Evolutionary conservation across 2,888 invertebrate genomes (phyloP).

Genomic region (Dendrolimus houi): DNA sequence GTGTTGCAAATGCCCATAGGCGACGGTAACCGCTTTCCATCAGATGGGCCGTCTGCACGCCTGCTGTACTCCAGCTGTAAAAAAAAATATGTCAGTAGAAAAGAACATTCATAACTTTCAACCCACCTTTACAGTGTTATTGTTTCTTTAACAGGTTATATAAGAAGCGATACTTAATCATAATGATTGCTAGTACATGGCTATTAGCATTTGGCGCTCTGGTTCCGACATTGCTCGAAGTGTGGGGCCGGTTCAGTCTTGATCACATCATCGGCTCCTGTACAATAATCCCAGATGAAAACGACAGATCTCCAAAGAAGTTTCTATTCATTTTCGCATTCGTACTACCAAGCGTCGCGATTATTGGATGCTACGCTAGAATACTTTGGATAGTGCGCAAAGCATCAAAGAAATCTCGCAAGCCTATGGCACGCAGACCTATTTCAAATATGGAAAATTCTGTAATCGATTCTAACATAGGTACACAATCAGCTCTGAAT

Average conservation of each 20-base stretch:
- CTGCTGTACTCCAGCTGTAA: too few species aligned
- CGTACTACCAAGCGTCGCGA: conserved; percentile 87
- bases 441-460: conserved; percentile 43
- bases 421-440: conserved; percentile 26
- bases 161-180: conserved; percentile 77
- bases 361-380: conserved; percentile 88
- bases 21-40: too few species aligned
- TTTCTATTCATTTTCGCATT: conserved; percentile 89
- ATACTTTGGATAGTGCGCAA: conserved; percentile 87
- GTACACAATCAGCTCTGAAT: conserved; percentile 27
- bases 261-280: conserved; percentile 85
- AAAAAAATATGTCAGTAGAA: too few species aligned
- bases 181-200: conserved; percentile 87
- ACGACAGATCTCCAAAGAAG: conserved; percentile 83
- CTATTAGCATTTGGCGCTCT: conserved; percentile 80
- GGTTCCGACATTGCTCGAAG: conserved; percentile 82
- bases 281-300: conserved; percentile 82
- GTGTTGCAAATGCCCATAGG: too few species aligned
- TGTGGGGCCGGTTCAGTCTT: conserved; percentile 88
- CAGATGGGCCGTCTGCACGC: too few species aligned
- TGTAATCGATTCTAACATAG: conserved; percentile 26
- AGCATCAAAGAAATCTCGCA: conserved; percentile 78
- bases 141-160: conserved; percentile 77
- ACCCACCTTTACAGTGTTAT: too few species aligned
- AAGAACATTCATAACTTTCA: too few species aligned